Conservation (phyloP, 2,888 invertebrate species). For the Pyrrhia umbra region DNA sequence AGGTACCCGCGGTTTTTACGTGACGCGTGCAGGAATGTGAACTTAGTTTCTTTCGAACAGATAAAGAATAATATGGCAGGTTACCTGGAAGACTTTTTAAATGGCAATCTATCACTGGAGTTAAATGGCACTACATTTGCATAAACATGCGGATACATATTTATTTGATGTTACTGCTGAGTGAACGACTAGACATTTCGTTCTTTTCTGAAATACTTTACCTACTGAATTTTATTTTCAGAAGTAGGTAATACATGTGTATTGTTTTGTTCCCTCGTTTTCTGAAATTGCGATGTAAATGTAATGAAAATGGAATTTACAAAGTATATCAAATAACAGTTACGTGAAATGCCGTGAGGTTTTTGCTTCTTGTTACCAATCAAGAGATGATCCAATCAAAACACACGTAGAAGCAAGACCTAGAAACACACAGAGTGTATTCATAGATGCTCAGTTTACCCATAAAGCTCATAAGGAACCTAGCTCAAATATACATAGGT, state of each 20-base stretch:
- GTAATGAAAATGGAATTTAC: no score
- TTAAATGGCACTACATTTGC: constrained; percentile 8
- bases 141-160: constrained; percentile 33
- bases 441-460: constrained; percentile 18
- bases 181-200: constrained; percentile 9
- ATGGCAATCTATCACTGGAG: constrained; percentile 26
- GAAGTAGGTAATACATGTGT: no score
- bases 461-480: constrained; percentile 35
- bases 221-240: no score
- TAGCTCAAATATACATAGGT: constrained; percentile 44
- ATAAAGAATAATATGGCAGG: constrained; percentile 39
- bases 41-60: constrained; percentile 49
- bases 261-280: no score
- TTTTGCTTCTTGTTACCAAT: no score
- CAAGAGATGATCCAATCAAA: not conserved
- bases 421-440: constrained; percentile 24
- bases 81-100: constrained; percentile 38
- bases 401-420: constrained; percentile 2
- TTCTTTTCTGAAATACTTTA: not conserved
- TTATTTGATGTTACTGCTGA: constrained; percentile 23
- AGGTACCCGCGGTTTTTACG: constrained; percentile 66
- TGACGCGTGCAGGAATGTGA: constrained; percentile 62
- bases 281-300: no score
- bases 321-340: no score
- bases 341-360: no score